Evolutionary conservation across 30 jellyfish, hydroid and myxozoan species (phyloP), one percentile per base, ranked within the genome.

Genomic region (Pseudorhiza aurosa): DNA sequence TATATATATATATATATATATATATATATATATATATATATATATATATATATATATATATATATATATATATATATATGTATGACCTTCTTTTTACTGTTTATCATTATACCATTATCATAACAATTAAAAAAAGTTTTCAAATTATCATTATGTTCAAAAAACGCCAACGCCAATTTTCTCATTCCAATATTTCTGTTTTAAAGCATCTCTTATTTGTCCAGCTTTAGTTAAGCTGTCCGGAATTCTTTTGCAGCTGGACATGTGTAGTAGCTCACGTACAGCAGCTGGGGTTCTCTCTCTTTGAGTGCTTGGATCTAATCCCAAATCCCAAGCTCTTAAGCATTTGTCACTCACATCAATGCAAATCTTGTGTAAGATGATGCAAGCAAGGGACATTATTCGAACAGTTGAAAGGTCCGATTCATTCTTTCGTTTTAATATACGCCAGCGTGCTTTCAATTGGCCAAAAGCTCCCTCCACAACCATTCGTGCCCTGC

Each of bases 381-480:
- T 87, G 32, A 83, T 60, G 55, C 95, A 83, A 6, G 95, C 82
- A 12, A 83, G 72, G 39, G 81, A 25, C 55, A 27, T 28, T 2
- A 43, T 69, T 72, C 58, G 40, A 10, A 68, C 76, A 9, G 64
- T 35, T 18, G 62, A 10, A 58, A 33, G 24, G 14, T 81, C 49
- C 18, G 82, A 56, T 67, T 83, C 84, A 24, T 44, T 22, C 24
- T 83, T 83, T 25, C 72, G 82, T 39, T 18, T 30, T 15, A 83
- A 44, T 17, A 71, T 56, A 7, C 89, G 8, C 91, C 91, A 83
- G 35, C 95, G 25, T 1, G 90, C 72, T 57, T 68, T 67, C 33
- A 81, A 36, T 76, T 35, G 68, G 35, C 88, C 37, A 85, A 4
- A 85, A 22, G 96, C 81, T n/a, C 94, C 87, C 58, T 87, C 89